Evolutionary conservation across 1,140 invertebrate genomes (phyloP), one percentile per base, ranked within the genome.

Genomic region (Habropoda laboriosa): DNA sequence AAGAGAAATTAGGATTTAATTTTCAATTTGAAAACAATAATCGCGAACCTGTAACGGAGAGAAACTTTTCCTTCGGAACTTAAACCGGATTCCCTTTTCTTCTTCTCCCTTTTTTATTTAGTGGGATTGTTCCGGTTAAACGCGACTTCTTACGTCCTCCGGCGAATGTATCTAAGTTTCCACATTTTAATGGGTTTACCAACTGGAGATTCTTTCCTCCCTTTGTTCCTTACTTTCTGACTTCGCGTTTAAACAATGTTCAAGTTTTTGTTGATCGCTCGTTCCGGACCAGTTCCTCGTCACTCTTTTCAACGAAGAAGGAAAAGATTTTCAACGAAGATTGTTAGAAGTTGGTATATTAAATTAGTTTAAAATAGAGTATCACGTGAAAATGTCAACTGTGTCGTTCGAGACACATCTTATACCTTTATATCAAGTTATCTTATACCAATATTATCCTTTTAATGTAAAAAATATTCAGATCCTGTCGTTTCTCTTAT

Each of bases 1-100:
- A 30, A 27, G 42, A 42, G 21, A 40, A 60, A 67, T 60, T 60
- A 24, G 21, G 47, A 42, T 66, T 42, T 38, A 66, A 64, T 53
- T 75, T 64, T 75, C 60, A 75, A 66, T 75, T 66, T 66, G 38
- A 38, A 75, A 66, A 75, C 47, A 40, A 66, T 66, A 53, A n/a
- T 53, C 35, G 24, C 72, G 42, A 74, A 53, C 45, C 58, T 51
- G 60, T 64, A 21, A 51, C 58, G 13, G 24, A 5, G n/a, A n/a
- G 5, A 42, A 66, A 53, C 47, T 55, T 75, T 53, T 24, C 38
- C 13, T 1, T n/a, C n/a, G n/a, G 0, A 40, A 55, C 38, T 42
- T 57, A n/a, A n/a, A n/a, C 7, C 27, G 16, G 49, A 1, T 18
- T 5, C 21, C 24, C n/a, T n/a, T n/a, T n/a, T n/a, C n/a, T n/a